Evolutionary conservation across 1,140 invertebrate genomes (phyloP), one percentile per base, ranked within the genome.

Genomic region (Magallana angulata): DNA sequence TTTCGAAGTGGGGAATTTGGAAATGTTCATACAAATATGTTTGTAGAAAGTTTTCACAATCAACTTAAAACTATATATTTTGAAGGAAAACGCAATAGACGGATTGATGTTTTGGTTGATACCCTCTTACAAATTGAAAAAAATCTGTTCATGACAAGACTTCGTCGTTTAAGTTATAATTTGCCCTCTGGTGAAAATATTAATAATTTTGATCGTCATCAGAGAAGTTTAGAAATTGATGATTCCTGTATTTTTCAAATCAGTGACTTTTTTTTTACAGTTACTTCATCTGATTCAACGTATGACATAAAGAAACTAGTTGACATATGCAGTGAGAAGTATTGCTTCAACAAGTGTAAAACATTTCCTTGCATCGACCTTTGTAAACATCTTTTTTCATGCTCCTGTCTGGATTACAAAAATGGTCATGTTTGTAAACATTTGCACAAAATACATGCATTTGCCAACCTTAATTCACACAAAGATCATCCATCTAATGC

Each of bases 11-110:
- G 57, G n/a, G 84, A 85, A 68, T 60, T 85, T 18, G 60, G 68
- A 14, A 68, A 48, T 68, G 62, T 84, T 12, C 59, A 84, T 62
- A 84, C 59, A 7, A 84, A 62, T 84, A 84, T 85, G 84, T 85
- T 85, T 68, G 84, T 85, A 56, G 84, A 85, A 57, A 85, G 84
- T 12, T 85, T 85, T 30, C 60, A 85, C 16, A 85, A 85, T 85
- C 60, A 68, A 48, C 18, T 85, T 16, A 68, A 85, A 85, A 85
- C 84, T 14, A 30, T 85, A 68, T 85, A 58, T 68, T 85, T 64
- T 68, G 7, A 24, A 57, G 68, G 60, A 12, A 85, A 85, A 68
- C 14, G 56, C 60, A 85, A 85, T 68, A 68, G 58, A 68, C 60
- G 62, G 14, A 56, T 85, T 56, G 84, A 85, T 68, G 68, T 30